phyloP scores from a whole-genome alignment of 2,113 vertebrate species.

The Pagrus major region DNA sequence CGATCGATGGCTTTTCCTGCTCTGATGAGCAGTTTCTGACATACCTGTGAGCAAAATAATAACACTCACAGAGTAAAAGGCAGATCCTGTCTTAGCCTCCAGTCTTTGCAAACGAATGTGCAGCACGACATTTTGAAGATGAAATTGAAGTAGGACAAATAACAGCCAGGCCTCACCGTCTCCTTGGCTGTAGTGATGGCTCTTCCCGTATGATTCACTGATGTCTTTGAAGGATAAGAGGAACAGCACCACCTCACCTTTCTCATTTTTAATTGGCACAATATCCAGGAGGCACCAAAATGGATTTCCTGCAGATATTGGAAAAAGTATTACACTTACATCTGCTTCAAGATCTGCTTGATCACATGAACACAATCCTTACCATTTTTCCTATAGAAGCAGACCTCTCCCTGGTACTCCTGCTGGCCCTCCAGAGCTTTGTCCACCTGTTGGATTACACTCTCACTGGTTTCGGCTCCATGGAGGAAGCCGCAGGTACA shows the following conservation, averaged over 20 bases:
- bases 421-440: conserved; percentile 92
- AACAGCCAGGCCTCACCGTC: conserved; percentile 81
- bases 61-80: not conserved
- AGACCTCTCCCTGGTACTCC: conserved; percentile 92
- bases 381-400: conserved; percentile 95
- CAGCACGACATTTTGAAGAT: not conserved
- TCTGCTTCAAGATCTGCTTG: too few relatives aligned
- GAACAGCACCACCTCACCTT: conserved; percentile 95
- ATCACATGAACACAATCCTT: conserved; percentile 47
- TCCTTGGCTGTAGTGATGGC: conserved; percentile 71
- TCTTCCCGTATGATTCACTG: conserved; percentile 87
- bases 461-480: conserved; percentile 91
- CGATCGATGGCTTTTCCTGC: conserved; percentile 78
- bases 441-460: conserved; percentile 87
- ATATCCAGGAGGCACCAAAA: conserved; percentile 97
- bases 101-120: not conserved
- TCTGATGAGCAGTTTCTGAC: conserved; percentile 81
- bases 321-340: conserved; percentile 2
- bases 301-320: conserved; percentile 81
- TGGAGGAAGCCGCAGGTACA: conserved; percentile 94
- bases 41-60: conserved; percentile 29
- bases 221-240: conserved; percentile 97
- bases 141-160: not conserved
- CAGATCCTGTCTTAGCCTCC: not conserved
- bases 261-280: conserved; percentile 98